Evolutionary conservation across 2,888 invertebrate species (phyloP).

Genomic region (Papilio gigon): DNA sequence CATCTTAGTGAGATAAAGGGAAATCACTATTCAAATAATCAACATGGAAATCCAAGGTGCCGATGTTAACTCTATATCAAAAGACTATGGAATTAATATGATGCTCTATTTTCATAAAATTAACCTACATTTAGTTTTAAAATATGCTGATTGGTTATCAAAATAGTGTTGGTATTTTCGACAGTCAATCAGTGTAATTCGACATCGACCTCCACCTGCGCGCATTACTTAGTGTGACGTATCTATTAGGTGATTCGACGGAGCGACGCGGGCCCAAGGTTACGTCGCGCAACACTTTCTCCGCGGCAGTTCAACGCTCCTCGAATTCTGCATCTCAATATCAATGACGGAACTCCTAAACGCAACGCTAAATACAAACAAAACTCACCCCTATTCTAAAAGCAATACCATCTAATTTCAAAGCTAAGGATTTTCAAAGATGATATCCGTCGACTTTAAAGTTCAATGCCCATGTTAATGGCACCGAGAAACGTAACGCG

Average conservation of each 20-base stretch:
- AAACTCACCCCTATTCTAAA: conserved; percentile 45
- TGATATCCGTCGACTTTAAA: conserved; percentile 74
- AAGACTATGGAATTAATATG: not conserved
- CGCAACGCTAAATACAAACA: conserved; percentile 50
- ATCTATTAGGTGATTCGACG: conserved; percentile 73
- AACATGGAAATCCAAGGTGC: not conserved
- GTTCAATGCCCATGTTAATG: conserved; percentile 80
- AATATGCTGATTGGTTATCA: not conserved
- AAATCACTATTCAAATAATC: not conserved
- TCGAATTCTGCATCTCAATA: conserved; percentile 71
- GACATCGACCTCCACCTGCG: conserved; percentile 49
- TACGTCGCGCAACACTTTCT: conserved; percentile 79
- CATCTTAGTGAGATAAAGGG: no score
- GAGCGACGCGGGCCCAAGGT: conserved; percentile 75
- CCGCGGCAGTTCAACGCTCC: conserved; percentile 79
- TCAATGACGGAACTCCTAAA: conserved; percentile 56
- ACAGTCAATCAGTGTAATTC: conserved; percentile 20
- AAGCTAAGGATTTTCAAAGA: conserved; percentile 51
- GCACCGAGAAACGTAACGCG: conserved; percentile 80
- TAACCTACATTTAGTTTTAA: not conserved
- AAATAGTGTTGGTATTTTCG: conserved; percentile 9
- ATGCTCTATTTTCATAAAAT: conserved; percentile 6
- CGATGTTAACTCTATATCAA: not conserved
- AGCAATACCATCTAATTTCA: conserved; percentile 45
- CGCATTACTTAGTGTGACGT: conserved; percentile 62